Conservation (phyloP, 2,888 invertebrate species). For the Lordiphosa andalusiaca region DNA sequence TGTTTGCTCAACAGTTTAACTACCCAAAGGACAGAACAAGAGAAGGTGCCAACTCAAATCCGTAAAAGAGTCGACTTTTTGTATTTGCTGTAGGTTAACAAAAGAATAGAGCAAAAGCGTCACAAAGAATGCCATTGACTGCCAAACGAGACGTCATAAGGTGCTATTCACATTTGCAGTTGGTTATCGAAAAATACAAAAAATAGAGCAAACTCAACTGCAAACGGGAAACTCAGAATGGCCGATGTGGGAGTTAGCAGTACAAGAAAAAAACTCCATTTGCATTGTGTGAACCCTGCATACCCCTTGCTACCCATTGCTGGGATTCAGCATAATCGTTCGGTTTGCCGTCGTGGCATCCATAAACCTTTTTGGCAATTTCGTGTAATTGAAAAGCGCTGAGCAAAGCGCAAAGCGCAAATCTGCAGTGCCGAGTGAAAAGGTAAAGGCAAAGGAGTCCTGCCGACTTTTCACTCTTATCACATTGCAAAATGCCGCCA, state of each 20-base stretch:
- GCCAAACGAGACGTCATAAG: too few species aligned
- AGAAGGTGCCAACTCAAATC: not conserved
- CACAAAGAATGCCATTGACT: too few species aligned
- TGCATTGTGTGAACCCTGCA: too few species aligned
- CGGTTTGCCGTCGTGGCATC: constrained; percentile 16
- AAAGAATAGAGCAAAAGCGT: too few species aligned
- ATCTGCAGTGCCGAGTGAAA: constrained; percentile 17
- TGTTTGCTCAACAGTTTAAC: constrained; percentile 22
- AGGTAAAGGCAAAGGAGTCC: constrained; percentile 12
- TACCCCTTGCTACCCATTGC: constrained; percentile 13
- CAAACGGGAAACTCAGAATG: too few species aligned
- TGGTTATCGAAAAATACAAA: too few species aligned
- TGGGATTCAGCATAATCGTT: constrained; percentile 5
- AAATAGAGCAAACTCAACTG: too few species aligned
- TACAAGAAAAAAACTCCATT: too few species aligned
- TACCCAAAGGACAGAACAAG: not conserved
- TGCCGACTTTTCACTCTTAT: constrained; percentile 31
- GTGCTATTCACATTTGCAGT: too few species aligned
- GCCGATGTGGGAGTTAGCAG: too few species aligned
- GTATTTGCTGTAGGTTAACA: too few species aligned
- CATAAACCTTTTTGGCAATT: constrained; percentile 36
- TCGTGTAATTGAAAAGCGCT: constrained; percentile 39
- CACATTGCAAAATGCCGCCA: constrained; percentile 34
- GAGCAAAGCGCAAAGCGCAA: constrained; percentile 23
- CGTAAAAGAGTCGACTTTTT: too few species aligned